These are phyloP conservation scores for Atrichornis clamosus DNA, from an alignment of 2,113 vertebrate species.

Conservation along the genomic window DNA sequence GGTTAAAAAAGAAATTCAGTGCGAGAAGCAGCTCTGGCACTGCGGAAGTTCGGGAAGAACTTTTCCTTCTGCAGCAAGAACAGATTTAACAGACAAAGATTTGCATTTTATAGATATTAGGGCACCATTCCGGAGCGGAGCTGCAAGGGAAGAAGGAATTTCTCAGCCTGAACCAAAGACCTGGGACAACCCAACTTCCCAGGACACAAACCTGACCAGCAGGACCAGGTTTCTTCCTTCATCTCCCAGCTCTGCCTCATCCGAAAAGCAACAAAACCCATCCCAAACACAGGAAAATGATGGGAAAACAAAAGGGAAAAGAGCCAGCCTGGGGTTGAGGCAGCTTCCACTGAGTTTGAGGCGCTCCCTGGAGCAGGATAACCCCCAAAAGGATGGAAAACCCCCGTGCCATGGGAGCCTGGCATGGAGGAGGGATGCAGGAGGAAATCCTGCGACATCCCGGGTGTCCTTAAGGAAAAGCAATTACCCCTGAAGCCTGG, in stretches of 20 bases:
- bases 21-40: fast-evolving
- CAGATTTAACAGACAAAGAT: background rate
- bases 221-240: background rate
- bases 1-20: background rate
- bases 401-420: fast-evolving
- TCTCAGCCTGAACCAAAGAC: background rate
- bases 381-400: background rate
- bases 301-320: background rate
- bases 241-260: background rate
- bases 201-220: background rate
- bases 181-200: fast-evolving
- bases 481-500: background rate
- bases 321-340: background rate
- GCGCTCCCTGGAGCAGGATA: background rate
- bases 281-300: fast-evolving
- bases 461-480: background rate
- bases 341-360: background rate
- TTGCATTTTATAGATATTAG: fast-evolving
- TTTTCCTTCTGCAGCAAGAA: fast-evolving
- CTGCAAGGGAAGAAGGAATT: background rate
- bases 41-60: background rate
- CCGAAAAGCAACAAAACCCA: fast-evolving
- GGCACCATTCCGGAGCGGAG: background rate
- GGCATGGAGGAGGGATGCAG: background rate
- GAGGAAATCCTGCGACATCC: background rate